Percentiles rank a stretch among this genome's conserved stretches.
Evolutionary conservation across 2,888 invertebrate species (phyloP).

Genomic region (Carabus problematicus): DNA sequence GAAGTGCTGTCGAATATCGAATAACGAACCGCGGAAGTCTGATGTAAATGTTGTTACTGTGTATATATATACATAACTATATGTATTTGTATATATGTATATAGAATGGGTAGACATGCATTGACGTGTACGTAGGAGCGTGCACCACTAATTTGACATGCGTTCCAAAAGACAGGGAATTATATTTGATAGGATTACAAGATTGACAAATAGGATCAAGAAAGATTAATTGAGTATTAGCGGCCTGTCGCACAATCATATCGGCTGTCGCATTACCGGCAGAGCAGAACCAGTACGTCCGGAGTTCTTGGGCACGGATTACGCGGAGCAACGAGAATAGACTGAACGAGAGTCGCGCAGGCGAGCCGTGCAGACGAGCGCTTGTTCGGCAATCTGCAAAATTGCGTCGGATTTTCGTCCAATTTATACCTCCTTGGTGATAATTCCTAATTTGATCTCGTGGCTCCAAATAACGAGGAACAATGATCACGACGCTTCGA

Average conservation of each 20-base stretch:
- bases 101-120: not conserved
- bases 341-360: not conserved
- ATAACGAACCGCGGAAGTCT: no score
- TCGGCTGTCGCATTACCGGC: conserved; percentile 41
- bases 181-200: conserved; percentile 59
- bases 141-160: conserved; percentile 55
- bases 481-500: no score
- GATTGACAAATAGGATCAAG: conserved; percentile 59
- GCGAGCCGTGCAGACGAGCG: not conserved
- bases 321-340: not conserved
- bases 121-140: conserved; percentile 53
- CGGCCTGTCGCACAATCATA: conserved; percentile 41
- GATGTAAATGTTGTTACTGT: not conserved
- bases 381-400: not conserved
- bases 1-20: no score
- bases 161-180: conserved; percentile 55
- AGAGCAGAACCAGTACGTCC: conserved; percentile 12
- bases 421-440: conserved; percentile 20
- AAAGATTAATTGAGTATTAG: conserved; percentile 56
- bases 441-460: conserved; percentile 33
- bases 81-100: no score
- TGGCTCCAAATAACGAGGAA: not conserved
- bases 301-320: not conserved
- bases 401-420: conserved; percentile 26
- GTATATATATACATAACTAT: not conserved